Percentiles rank a stretch among this genome's conserved stretches.
Evolutionary conservation across 2,797 vertebrate species (phyloP).

Genomic region (Peromyscus nudipes): DNA sequence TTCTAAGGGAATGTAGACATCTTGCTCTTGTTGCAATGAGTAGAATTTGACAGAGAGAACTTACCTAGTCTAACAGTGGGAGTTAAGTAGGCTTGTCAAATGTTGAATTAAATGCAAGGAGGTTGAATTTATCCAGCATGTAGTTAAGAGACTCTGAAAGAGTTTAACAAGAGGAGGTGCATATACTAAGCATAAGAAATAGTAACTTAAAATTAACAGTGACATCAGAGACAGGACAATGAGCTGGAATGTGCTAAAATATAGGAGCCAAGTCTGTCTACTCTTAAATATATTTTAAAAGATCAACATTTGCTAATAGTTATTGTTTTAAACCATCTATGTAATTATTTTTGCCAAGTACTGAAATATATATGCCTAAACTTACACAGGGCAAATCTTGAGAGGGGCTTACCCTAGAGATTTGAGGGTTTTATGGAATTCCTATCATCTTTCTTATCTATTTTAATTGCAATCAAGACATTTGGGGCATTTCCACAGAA

Average conservation of each 20-base stretch:
- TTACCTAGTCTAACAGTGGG: not conserved
- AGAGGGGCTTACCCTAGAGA: conserved; percentile 19
- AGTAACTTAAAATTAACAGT: conserved; percentile 38
- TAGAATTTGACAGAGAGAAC: not conserved
- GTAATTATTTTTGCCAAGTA: conserved; percentile 45
- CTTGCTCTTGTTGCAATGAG: not conserved
- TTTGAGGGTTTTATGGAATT: not conserved
- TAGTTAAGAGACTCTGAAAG: not conserved
- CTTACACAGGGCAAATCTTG: not conserved
- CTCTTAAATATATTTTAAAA: conserved; percentile 19
- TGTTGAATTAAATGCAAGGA: not conserved
- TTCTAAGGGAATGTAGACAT: not conserved
- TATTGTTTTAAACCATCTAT: conserved; percentile 3
- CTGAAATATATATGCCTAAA: conserved; percentile 1
- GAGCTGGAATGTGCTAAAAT: not conserved
- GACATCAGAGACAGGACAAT: not conserved
- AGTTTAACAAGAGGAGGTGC: not conserved
- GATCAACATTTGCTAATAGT: conserved; percentile 20
- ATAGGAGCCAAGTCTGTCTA: not conserved
- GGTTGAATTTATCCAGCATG: not conserved
- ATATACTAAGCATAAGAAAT: not conserved
- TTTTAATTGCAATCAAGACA: conserved; percentile 75
- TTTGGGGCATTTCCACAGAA: conserved; percentile 35
- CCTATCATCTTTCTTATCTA: conserved; percentile 62
- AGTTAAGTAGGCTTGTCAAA: not conserved